A percentile compares a stretch with the other conserved stretches of the same genome.
phyloP scores from a whole-genome alignment of 2,113 vertebrate genomes.

The Campylomormyrus numenius region DNA sequence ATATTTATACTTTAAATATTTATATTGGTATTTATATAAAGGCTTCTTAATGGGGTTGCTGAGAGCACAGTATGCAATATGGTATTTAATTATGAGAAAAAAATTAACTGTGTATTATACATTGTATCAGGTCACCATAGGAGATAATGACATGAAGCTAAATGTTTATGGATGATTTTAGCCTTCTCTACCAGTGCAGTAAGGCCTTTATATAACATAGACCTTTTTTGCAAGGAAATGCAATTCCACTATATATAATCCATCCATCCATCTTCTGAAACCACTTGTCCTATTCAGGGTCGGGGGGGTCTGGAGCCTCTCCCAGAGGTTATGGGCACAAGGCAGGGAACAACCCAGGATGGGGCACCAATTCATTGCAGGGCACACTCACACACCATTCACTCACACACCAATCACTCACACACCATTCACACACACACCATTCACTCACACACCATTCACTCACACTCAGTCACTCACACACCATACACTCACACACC shows the following conservation, averaged over 20 bases:
- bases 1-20: slow-evolving; percentile 6
- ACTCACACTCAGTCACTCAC: too few species aligned
- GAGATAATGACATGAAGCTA: not conserved
- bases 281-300: too few species aligned
- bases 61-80: not conserved
- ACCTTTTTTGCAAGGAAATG: not conserved
- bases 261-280: too few species aligned
- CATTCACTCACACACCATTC: too few species aligned
- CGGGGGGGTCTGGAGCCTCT: too few species aligned
- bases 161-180: not conserved
- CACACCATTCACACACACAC: too few species aligned
- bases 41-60: not conserved
- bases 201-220: not conserved
- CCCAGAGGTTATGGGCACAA: too few species aligned
- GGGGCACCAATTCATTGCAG: too few species aligned
- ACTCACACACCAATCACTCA: too few species aligned
- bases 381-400: too few species aligned
- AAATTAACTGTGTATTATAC: not conserved
- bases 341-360: too few species aligned
- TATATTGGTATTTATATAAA: not conserved
- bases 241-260: not conserved
- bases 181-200: not conserved
- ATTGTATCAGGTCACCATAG: not conserved
- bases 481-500: too few species aligned
- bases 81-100: slow-evolving; percentile 5